Conservation (phyloP, 1,140 invertebrate species). For the Dendrolimus kikuchii region DNA sequence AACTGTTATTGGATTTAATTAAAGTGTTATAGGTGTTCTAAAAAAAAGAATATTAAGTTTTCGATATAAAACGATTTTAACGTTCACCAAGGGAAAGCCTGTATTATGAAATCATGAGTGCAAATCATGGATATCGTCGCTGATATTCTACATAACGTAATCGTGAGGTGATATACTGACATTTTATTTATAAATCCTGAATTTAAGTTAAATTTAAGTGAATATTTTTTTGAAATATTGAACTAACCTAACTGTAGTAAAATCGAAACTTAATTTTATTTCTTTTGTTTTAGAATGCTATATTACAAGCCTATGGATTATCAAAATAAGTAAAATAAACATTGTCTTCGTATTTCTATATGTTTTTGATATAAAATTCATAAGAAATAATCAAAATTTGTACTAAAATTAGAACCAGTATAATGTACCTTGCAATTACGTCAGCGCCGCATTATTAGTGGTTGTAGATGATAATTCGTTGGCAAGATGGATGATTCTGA, state of each 20-base stretch:
- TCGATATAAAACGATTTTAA: slow-evolving; percentile 31
- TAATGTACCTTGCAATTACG: slow-evolving; percentile 28
- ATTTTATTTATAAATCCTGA: slow-evolving; percentile 30
- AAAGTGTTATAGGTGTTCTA: slow-evolving; percentile 18
- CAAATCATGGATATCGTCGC: slow-evolving; percentile 21
- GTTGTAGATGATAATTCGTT: slow-evolving; percentile 8
- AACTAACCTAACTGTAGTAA: slow-evolving; percentile 43
- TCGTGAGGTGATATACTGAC: slow-evolving; percentile 14
- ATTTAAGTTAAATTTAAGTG: slow-evolving; percentile 11
- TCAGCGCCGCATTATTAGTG: slow-evolving; percentile 18
- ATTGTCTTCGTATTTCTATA: slow-evolving; percentile 18
- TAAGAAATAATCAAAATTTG: slow-evolving; percentile 19
- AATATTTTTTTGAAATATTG: slow-evolving; percentile 29
- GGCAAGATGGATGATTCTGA: slow-evolving; percentile 53
- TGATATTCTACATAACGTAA: slow-evolving; percentile 12
- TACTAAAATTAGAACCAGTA: slow-evolving; percentile 12
- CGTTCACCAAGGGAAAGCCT: slow-evolving; percentile 29
- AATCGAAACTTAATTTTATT: slow-evolving; percentile 58
- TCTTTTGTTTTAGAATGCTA: slow-evolving; percentile 56
- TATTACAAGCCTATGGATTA: slow-evolving; percentile 19
- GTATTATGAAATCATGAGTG: slow-evolving; percentile 23
- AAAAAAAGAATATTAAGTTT: slow-evolving; percentile 66
- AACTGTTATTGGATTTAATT: slow-evolving; percentile 19
- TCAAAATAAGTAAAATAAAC: slow-evolving; percentile 19
- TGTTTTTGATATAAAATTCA: slow-evolving; percentile 22